Evolutionary conservation across 2,888 invertebrate genomes (phyloP), one percentile per base, ranked within the genome.

Genomic region (Clivina fossor): DNA sequence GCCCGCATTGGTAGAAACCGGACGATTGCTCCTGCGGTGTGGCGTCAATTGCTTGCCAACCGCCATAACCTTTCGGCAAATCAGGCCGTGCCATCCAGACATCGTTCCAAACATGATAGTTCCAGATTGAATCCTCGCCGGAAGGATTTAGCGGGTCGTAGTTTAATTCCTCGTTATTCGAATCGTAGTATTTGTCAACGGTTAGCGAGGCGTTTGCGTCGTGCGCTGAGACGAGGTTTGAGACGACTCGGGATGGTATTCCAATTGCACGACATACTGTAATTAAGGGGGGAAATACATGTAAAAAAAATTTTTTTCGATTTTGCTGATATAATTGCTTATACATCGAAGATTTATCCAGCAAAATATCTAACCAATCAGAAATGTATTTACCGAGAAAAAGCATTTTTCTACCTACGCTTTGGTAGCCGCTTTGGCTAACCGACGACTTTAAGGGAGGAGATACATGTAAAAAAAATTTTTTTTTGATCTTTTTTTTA

Each of bases 11-110:
- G 72, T 79, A 90, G 57, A 83, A 66, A 1, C 83, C 83, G 28
- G 82, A 80, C 3, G 89, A 89, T 1, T 78, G 79, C 71, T 91
- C 90, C 69, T 91, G 91, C 0, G 92, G 91, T 0, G 92, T 92
- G 0, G 90, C 84, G 68, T 93, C 92, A 38, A 91, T 81, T 0
- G 88, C 90, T 74, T 93, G 92, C 92, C 92, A 93, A n/a, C 92
- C 92, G 1, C 89, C 90, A 68, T 87, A 90, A 80, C 81, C 84
- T 60, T 80, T 77, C 1, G 84, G 84, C 20, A 88, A 78, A 70
- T 92, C 91, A 4, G 86, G 86, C 56, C 92, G 76, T 0, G 86
- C 80, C 90, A 91, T 90, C 86, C 88, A 92, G 0, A 85, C 88
- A 63, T 92, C 92, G 67, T 87, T 90, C 92, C 92, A 92, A 4